These are phyloP conservation scores for Acanthococcus lagerstroemiae DNA, from an alignment of 2,888 invertebrate species.

Conservation along the genomic window DNA sequence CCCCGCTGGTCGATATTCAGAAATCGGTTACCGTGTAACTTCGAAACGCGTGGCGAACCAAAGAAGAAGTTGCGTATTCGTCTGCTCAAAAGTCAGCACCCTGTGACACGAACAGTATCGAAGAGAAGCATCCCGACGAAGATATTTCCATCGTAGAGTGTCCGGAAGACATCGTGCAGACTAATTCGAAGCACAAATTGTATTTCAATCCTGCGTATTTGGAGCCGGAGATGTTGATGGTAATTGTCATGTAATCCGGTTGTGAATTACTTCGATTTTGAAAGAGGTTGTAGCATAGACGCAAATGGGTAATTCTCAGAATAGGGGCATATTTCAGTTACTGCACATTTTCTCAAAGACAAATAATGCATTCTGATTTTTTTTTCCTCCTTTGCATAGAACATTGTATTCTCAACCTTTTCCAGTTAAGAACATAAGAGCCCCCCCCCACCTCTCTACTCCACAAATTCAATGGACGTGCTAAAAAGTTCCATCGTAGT, in stretches of 20 bases:
- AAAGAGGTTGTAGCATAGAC: too few relatives aligned
- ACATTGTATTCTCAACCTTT: too few relatives aligned
- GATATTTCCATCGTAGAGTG: slow-evolving; percentile 72
- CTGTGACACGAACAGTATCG: slow-evolving; percentile 36
- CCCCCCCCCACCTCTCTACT: too few relatives aligned
- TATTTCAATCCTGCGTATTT: slow-evolving; percentile 89
- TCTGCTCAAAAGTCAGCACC: slow-evolving; percentile 1
- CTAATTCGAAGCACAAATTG: slow-evolving; percentile 59
- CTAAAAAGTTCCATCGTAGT: too few relatives aligned
- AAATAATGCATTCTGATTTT: too few relatives aligned
- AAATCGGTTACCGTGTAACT: neutral
- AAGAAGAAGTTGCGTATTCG: neutral
- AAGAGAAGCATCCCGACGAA: slow-evolving; percentile 69
- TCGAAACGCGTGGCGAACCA: neutral
- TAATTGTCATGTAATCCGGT: slow-evolving; percentile 44
- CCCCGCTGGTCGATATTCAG: neutral
- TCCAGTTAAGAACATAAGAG: too few relatives aligned
- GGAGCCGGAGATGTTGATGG: slow-evolving; percentile 72
- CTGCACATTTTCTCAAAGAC: too few relatives aligned
- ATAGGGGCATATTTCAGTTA: too few relatives aligned
- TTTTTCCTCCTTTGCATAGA: too few relatives aligned
- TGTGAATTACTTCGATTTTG: too few relatives aligned
- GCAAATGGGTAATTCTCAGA: too few relatives aligned
- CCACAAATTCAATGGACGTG: too few relatives aligned
- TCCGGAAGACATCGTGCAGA: slow-evolving; percentile 49